Evolutionary conservation across 2,113 vertebrate genomes (phyloP).

Genomic region (Sceloporus undulatus): DNA sequence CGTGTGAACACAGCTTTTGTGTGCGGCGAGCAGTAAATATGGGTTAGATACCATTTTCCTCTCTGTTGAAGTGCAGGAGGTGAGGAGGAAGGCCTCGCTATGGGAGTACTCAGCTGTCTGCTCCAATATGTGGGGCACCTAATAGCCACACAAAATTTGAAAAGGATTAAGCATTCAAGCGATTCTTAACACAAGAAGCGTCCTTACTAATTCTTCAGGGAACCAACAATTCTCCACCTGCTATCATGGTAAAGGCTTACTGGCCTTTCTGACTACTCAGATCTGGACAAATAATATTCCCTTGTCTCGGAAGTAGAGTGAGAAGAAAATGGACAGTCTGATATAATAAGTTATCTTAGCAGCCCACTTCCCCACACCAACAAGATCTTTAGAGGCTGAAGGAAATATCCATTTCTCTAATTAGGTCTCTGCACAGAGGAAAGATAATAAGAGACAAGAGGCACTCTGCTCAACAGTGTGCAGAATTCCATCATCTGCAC

Average conservation of each 20-base stretch:
- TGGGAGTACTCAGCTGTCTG: background rate
- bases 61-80: background rate
- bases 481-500: constrained; percentile 51
- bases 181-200: background rate
- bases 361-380: constrained; percentile 10
- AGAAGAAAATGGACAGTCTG: background rate
- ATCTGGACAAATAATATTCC: constrained; percentile 47
- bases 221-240: constrained; percentile 2
- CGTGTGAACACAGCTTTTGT: background rate
- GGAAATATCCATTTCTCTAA: constrained; percentile 26
- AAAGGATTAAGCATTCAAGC: background rate
- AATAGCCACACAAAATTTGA: background rate
- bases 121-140: background rate
- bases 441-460: constrained; percentile 16
- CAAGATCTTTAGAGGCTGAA: background rate
- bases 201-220: constrained; percentile 40
- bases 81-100: background rate
- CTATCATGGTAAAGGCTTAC: constrained; percentile 19
- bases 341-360: background rate
- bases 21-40: background rate
- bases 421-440: constrained; percentile 22
- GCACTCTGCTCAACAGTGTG: constrained; percentile 28
- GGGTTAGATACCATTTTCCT: background rate
- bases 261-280: constrained; percentile 50
- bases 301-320: constrained; percentile 22